phyloP scores from a whole-genome alignment of 2,888 invertebrate species.

The Cordilura impudica region DNA sequence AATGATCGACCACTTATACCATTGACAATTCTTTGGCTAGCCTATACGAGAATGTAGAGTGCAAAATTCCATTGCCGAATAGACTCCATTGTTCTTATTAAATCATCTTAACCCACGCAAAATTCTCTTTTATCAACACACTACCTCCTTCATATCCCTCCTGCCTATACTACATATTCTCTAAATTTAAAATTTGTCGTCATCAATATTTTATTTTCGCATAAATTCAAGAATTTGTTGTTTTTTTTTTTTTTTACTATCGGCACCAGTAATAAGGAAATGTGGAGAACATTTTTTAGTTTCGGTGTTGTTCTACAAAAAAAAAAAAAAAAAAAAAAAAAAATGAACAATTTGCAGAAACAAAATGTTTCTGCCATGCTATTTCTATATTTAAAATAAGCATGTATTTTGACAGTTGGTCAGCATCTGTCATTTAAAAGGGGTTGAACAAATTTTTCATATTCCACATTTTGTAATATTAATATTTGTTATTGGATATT shows the following conservation, averaged over 20 bases:
- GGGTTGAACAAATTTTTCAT: constrained; percentile 16
- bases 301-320: not conserved
- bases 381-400: not conserved
- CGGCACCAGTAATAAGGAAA: constrained; percentile 34
- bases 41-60: too few species aligned
- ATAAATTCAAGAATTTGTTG: not conserved
- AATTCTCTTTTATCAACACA: constrained; percentile 19
- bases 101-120: constrained; percentile 29
- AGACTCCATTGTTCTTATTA: constrained; percentile 13
- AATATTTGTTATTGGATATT: not conserved
- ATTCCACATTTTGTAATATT: not conserved
- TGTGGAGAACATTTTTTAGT: constrained; percentile 25
- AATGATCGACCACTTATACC: too few species aligned
- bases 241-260: not conserved
- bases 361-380: not conserved
- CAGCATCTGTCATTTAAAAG: constrained; percentile 52
- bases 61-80: not conserved
- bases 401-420: constrained; percentile 46
- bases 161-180: not conserved
- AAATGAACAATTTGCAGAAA: constrained; percentile 20
- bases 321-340: too few species aligned
- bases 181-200: constrained; percentile 59
- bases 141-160: not conserved
- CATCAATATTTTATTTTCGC: constrained; percentile 44
- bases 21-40: too few species aligned